Evolutionary conservation across 1,140 invertebrate genomes (phyloP), one percentile per base, ranked within the genome.

Genomic region (Trichonephila inaurata): DNA sequence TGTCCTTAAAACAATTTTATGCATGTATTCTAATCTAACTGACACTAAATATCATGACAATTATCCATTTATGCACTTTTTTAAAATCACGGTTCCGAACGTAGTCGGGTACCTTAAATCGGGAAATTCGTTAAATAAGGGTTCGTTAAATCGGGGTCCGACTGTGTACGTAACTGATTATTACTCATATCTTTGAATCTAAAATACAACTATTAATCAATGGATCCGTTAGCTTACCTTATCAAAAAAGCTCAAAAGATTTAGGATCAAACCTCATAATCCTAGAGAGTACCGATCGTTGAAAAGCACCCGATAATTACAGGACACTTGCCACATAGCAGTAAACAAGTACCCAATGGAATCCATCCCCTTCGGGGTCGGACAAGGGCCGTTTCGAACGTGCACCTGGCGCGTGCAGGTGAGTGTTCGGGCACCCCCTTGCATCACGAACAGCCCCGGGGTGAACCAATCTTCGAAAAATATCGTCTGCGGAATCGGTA

Each of bases 381-480:
- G 69, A 72, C 69, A 33, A 24, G 69, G 69, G 69, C 24, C 16
- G 69, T 72, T 72, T 72, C n/a, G 18, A 72, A 72, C 69, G 69
- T 72, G 69, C 69, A 72, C 69, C 69, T 72, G 69, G 69, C 69
- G 69, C 69, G 69, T 72, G 69, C 69, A 72, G 69, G 69, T 72
- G 69, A 72, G 69, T 72, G 69, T 72, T 72, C 69, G 69, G 69
- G 69, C 69, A 72, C 69, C 69, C 64, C 69, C 69, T 72, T 72
- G 16, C 69, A 72, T 72, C 69, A 72, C 69, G 69, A 72, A 72
- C 69, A 72, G 69, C 69, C 69, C 14, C 24, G 16, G 69, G 69
- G 69, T 72, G 69, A 24, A 72, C n/a, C 69, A 33, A 72, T 72
- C 69, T 72, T 72, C 28, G 24, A 72, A 72, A 64, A 72, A 28